Evolutionary conservation across 2,888 invertebrate species (phyloP), one percentile per base, ranked within the genome.

Genomic region (Coremacera marginata): DNA sequence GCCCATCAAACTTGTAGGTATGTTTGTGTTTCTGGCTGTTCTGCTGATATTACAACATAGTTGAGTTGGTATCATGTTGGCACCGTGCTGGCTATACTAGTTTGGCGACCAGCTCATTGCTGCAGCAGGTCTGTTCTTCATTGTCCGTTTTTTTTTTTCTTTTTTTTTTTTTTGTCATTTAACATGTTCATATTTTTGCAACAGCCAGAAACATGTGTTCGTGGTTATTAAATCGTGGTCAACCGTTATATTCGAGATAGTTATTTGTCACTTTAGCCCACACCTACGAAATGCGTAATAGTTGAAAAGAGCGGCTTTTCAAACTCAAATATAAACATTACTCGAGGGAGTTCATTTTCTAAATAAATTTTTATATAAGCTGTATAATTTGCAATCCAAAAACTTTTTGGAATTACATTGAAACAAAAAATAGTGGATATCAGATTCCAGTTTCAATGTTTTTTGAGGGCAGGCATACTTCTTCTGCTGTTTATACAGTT

Each of bases 221-320:
- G 87, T 80, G 86, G 87, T 86, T 83, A 84, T 84, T 84, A 83
- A 84, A 86, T 83, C 83, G 87, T 84, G 86, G 87, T 85, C 81
- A 80, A 81, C 77, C 76, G 77, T 72, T 22, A 72, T 74, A 31
- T 75, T 63, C 31, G 63, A 71, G 22, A 72, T 77, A 82, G 81
- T 85, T 84, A 85, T 87, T 87, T 87, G 85, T 87, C 86, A 86
- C 86, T 86, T 81, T 85, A 79, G 82, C 81, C 78, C 82, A 80
- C 81, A 81, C 76, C 78, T 25, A 11, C 7, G 9, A 9, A 16
- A 52, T 11, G 70, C n/a, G 22, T 8, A 67, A 37, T 22, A 1
- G 7, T 67, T 67, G 19, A 22, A 67, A 34, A 25, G 52, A 16
- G 31, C 25, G 1, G 34, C 34, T 31, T 31, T 31, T 31, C 31